Evolutionary conservation across 2,113 vertebrate genomes (phyloP).

Genomic region (Ceyx melanurus): DNA sequence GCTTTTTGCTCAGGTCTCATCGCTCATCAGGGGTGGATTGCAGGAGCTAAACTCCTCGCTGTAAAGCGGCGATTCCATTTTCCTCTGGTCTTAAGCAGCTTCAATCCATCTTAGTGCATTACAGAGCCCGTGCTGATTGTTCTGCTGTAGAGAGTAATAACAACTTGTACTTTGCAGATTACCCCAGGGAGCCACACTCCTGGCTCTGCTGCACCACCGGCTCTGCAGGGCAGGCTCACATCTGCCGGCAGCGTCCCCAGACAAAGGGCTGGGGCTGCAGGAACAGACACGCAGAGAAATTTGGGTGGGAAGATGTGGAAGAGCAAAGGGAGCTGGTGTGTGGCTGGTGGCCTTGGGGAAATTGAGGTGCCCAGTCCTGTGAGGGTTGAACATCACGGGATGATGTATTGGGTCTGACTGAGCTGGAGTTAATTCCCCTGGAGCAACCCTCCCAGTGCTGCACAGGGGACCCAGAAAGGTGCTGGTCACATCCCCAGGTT

Average conservation of each 20-base stretch:
- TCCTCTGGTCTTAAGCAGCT: constrained; percentile 31
- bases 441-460: too few relatives aligned
- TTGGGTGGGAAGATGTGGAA: not conserved
- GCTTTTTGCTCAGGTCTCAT: not conserved
- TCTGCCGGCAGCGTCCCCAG: not conserved
- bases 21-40: not conserved
- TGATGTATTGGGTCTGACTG: too few relatives aligned
- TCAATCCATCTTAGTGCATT: constrained; percentile 56
- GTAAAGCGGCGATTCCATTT: constrained; percentile 24
- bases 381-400: not conserved
- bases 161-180: constrained; percentile 59
- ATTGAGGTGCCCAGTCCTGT: fast-evolving
- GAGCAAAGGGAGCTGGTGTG: fast-evolving
- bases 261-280: not conserved
- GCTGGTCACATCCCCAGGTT: too few relatives aligned
- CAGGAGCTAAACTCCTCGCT: constrained; percentile 1
- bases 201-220: fast-evolving
- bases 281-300: fast-evolving
- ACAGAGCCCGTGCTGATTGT: constrained; percentile 18
- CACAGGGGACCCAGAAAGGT: too few relatives aligned
- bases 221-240: not conserved
- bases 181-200: constrained; percentile 24
- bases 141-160: constrained; percentile 56
- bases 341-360: not conserved
- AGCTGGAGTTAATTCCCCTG: too few relatives aligned